Evolutionary conservation across 2,888 invertebrate genomes (phyloP), one percentile per base, ranked within the genome.

Genomic region (Chymomyza fuscimana): DNA sequence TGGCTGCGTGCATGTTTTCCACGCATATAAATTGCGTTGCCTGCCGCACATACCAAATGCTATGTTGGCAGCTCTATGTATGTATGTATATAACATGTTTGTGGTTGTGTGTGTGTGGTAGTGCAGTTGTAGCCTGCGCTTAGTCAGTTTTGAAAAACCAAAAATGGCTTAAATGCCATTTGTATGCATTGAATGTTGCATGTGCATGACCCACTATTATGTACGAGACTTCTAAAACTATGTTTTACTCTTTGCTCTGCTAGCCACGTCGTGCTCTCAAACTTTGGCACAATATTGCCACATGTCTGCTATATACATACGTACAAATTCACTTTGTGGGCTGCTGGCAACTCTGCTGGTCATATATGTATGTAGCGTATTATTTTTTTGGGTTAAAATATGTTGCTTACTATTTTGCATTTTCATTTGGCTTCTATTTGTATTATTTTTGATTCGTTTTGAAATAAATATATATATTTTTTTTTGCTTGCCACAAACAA

Each of bases 151-250:
- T 76, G 72, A 64, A 75, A 73, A 79, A 69, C 78, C 78, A 81
- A 82, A 85, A 83, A 89, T 82, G 76, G 79, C 88, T 89, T 89
- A 86, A 89, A 87, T 86, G 87, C 80, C 84, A 89, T 90, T 89
- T 88, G 86, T 89, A 89, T 89, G 89, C 89, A 90, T 86, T 90
- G 89, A 81, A 84, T 90, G 90, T 80, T 87, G 80, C 84, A 81
- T 86, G 82, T 77, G 58, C 22, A n/a, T n/a, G 54, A 16, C 16
- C 3, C 15, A 22, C 54, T 16, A n/a, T n/a, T 54, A 22, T 10
- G 6, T 9, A 16, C 19, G 32, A 32, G 32, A 32, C 32, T 32
- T 32, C 32, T 32, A 32, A 54, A n/a, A 54, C 19, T 54, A 22
- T 54, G 54, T 54, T 54, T 22, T 54, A 15, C n/a, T 22, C n/a